phyloP scores from a whole-genome alignment of 2,888 invertebrate genomes.

The Psococerastis gibbosa region DNA sequence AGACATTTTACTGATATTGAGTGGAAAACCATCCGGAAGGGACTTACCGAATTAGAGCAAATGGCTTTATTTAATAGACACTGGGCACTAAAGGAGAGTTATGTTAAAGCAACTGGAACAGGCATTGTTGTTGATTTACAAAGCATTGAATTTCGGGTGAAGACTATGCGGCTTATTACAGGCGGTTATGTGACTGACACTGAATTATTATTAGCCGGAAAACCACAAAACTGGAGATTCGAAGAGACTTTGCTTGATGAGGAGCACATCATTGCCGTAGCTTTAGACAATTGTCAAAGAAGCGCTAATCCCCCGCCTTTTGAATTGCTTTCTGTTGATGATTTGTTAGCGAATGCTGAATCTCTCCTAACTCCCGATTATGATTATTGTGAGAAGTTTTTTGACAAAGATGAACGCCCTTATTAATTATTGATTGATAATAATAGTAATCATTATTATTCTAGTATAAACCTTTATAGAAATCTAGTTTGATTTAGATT shows the following conservation, averaged over 20 bases:
- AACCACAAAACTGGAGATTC: conserved; percentile 48
- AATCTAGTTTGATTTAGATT: too few relatives aligned
- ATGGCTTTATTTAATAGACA: conserved; percentile 64
- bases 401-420: conserved; percentile 33
- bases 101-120: conserved; percentile 75
- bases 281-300: conserved; percentile 22
- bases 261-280: conserved; percentile 61
- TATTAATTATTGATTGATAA: conserved; percentile 13
- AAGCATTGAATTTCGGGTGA: conserved; percentile 53
- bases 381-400: conserved; percentile 35
- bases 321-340: conserved; percentile 15
- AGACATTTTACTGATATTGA: conserved; percentile 62
- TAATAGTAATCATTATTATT: too few relatives aligned
- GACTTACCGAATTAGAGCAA: conserved; percentile 39
- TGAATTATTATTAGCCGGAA: conserved; percentile 38
- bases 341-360: conserved; percentile 25
- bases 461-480: conserved; percentile 6
- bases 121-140: conserved; percentile 64
- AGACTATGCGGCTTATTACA: conserved; percentile 27
- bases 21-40: conserved; percentile 52
- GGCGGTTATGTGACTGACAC: conserved; percentile 40
- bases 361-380: conserved; percentile 31
- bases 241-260: conserved; percentile 52
- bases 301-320: conserved; percentile 12
- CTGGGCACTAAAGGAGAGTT: conserved; percentile 91